Evolutionary conservation across 2,888 invertebrate species (phyloP), one percentile per base, ranked within the genome.

Genomic region (Gisinianus flammeolus): DNA sequence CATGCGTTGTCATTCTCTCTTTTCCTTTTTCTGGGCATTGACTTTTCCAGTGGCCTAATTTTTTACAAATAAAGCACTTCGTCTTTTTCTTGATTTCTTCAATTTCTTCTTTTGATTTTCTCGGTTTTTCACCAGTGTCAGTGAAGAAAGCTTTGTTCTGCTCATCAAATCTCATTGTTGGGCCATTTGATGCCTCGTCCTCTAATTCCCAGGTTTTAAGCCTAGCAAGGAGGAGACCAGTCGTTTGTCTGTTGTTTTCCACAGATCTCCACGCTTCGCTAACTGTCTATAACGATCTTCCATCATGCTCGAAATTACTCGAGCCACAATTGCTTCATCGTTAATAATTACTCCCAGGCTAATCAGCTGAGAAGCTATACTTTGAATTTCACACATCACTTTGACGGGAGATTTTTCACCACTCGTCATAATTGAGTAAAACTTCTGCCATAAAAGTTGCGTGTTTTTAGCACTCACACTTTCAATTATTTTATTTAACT

Each of bases 191-290:
- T 8, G 56, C n/a, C 6, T 10, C 44, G 0, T 78, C 74, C 5
- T 78, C 78, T 52, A 77, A 12, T 19, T 80, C 80, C 75, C 72
- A 75, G 28, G 74, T 78, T 68, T 79, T 74, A 3, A 79, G 62
- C 28, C 79, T 66, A 12, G 68, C 64, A 22, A 81, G 73, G 12
- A 81, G 74, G 0, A 76, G 56, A 30, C 72, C 81, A 0, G 80
- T 12, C 0, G 80, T 79, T 24, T 82, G 82, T 26, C 70, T 64
- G 22, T 44, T 28, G 6, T 58, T 8, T 4, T 77, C 78, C 0
- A 81, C 75, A 0, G 79, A 79, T 22, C 81, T 71, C 79, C 82
- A 80, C 1, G 82, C 79, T 71, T 82, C 82, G 1, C 79, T 0
- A 82, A 78, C 6, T 81, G 79, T 2, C 79, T 22, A 64, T 69